phyloP scores from a whole-genome alignment of 2,113 vertebrate genomes.

The Himantopus leucocephalus region DNA sequence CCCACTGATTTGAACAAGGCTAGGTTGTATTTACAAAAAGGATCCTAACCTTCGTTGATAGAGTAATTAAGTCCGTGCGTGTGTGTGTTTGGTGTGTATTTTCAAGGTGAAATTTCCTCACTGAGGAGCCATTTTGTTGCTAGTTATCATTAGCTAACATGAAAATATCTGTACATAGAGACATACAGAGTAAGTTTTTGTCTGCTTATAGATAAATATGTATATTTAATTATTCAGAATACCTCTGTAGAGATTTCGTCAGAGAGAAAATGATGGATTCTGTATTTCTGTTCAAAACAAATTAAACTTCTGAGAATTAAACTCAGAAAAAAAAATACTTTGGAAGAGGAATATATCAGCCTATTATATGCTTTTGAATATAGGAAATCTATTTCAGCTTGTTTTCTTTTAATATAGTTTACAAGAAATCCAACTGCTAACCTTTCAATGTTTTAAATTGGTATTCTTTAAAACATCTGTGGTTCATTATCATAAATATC shows the following conservation, averaged over 20 bases:
- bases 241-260: background rate
- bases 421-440: constrained; percentile 16
- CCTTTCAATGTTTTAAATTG: constrained; percentile 47
- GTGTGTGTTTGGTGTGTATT: background rate
- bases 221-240: background rate
- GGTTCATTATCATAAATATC: constrained; percentile 62
- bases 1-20: background rate
- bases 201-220: background rate
- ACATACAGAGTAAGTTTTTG: background rate
- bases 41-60: background rate
- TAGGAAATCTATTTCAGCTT: constrained; percentile 23
- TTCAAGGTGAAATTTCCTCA: background rate
- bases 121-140: background rate
- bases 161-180: background rate
- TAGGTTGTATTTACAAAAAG: background rate
- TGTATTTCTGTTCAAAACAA: background rate
- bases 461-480: constrained; percentile 51
- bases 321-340: background rate
- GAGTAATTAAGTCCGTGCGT: background rate
- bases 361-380: background rate
- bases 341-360: background rate
- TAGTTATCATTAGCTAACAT: background rate
- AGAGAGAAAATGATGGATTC: background rate
- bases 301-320: background rate
- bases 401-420: constrained; percentile 21